phyloP scores from a whole-genome alignment of 2,113 vertebrate genomes.

The Cervus canadensis region DNA sequence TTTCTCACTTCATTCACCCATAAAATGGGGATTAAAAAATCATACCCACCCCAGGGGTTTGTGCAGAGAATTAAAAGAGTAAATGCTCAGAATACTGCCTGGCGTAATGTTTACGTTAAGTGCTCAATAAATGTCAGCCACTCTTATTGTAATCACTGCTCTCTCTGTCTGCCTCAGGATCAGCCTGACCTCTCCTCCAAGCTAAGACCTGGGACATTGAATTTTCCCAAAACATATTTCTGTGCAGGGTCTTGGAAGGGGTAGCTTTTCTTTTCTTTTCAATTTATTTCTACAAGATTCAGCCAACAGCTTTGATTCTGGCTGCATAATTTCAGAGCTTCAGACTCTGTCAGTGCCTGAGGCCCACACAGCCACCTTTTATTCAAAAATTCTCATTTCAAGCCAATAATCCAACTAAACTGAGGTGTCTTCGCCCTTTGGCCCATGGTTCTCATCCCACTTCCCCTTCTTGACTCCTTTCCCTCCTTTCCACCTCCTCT shows the following conservation, averaged over 20 bases:
- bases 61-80: neutral
- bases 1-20: neutral
- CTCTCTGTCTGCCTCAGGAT: neutral
- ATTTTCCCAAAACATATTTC: neutral
- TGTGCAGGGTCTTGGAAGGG: neutral
- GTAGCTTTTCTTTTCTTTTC: neutral
- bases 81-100: neutral
- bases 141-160: neutral
- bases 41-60: neutral
- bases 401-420: neutral
- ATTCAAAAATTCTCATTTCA: neutral
- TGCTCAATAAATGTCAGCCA: neutral
- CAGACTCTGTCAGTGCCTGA: neutral
- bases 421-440: neutral
- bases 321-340: neutral
- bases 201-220: neutral
- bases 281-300: neutral
- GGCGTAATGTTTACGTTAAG: neutral
- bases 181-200: neutral
- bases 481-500: too few relatives aligned
- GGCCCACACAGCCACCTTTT: neutral
- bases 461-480: neutral
- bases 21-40: neutral
- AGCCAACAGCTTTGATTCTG: neutral
- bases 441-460: neutral